phyloP scores from a whole-genome alignment of 92 coral and sea anemone species.

The Epizoanthus stellaris region DNA sequence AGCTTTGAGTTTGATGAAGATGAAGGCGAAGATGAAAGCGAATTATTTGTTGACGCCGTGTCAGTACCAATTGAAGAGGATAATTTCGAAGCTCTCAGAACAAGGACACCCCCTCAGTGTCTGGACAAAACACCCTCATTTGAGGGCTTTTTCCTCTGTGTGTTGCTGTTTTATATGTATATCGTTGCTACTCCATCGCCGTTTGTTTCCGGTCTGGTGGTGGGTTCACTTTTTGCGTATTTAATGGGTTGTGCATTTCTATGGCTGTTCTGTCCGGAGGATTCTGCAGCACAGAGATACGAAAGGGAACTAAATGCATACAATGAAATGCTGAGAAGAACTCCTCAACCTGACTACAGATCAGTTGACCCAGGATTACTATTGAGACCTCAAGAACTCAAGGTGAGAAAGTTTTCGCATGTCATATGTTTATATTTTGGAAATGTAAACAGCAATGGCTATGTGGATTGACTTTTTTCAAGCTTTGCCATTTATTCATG shows the following conservation, averaged over 20 bases:
- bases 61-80: conserved; percentile 44
- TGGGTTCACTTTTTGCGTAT: conserved; percentile 76
- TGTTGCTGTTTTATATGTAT: conserved; percentile 65
- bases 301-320: conserved; percentile 81
- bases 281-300: conserved; percentile 84
- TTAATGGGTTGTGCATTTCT: conserved; percentile 85
- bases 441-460: not conserved
- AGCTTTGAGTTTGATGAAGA: conserved; percentile 48
- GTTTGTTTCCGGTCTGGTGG: conserved; percentile 80
- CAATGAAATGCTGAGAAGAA: conserved; percentile 59
- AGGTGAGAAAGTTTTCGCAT: conserved; percentile 60
- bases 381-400: conserved; percentile 64
- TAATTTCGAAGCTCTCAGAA: conserved; percentile 24
- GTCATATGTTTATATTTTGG: not conserved
- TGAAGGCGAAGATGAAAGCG: conserved; percentile 56
- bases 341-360: conserved; percentile 52
- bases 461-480: not conserved
- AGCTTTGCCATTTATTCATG: not conserved
- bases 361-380: conserved; percentile 76
- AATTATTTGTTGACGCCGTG: conserved; percentile 21
- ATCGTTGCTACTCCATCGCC: conserved; percentile 75
- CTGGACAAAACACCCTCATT: conserved; percentile 66
- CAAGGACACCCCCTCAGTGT: conserved; percentile 2
- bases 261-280: conserved; percentile 92
- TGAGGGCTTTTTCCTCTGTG: conserved; percentile 69